Evolutionary conservation across 2,888 invertebrate genomes (phyloP).

Genomic region (Synergus laeviventris): DNA sequence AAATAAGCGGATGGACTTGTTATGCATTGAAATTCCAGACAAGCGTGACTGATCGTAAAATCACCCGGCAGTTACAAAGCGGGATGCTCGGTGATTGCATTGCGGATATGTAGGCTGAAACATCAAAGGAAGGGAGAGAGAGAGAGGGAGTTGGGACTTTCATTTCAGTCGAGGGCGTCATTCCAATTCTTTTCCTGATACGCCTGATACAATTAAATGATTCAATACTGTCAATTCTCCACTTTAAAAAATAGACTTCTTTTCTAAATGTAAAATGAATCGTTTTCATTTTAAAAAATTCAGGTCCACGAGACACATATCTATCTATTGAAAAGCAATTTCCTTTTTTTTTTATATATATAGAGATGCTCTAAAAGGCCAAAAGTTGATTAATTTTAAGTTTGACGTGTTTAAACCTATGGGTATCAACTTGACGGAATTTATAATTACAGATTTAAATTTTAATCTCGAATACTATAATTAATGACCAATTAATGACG

Average conservation of each 20-base stretch:
- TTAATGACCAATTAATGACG: no score
- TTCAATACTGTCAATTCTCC: constrained; percentile 16
- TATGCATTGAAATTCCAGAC: constrained; percentile 40
- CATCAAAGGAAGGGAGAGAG: constrained; percentile 1
- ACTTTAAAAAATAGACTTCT: neutral
- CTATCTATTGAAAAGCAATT: neutral
- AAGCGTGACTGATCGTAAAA: constrained; percentile 39
- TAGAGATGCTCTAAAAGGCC: no score
- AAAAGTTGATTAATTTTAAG: no score
- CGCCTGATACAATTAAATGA: neutral
- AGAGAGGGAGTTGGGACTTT: constrained; percentile 18
- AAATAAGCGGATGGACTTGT: constrained; percentile 36
- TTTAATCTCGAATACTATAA: no score
- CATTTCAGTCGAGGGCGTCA: constrained; percentile 20
- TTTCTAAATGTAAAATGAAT: neutral
- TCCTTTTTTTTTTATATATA: no score
- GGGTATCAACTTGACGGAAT: no score
- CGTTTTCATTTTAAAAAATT: neutral
- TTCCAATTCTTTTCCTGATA: constrained; percentile 18
- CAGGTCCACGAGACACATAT: neutral
- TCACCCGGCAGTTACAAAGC: constrained; percentile 34
- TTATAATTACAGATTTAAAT: no score
- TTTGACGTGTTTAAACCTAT: no score
- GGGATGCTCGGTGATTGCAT: constrained; percentile 28
- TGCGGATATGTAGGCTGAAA: constrained; percentile 36